phyloP scores from a whole-genome alignment of 2,113 vertebrate genomes.

The Muscicapa adusta region DNA sequence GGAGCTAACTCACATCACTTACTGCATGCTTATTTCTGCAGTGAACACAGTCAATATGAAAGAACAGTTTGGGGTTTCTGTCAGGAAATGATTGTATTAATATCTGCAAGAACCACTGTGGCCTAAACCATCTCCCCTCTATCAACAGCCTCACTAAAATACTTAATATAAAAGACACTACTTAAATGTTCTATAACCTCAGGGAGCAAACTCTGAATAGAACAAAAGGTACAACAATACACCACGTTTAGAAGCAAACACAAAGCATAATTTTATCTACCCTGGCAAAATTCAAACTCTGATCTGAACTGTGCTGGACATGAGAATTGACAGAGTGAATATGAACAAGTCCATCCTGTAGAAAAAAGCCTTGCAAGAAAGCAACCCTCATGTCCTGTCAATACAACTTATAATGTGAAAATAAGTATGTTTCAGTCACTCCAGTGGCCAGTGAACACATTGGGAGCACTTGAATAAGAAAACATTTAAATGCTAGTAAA shows the following conservation, averaged over 20 bases:
- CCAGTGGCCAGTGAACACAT: background rate
- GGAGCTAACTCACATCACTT: background rate
- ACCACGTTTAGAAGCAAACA: background rate
- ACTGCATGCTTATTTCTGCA: background rate
- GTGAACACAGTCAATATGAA: background rate
- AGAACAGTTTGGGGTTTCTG: background rate
- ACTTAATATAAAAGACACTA: background rate
- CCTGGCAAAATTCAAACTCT: background rate
- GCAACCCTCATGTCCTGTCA: rapidly evolving
- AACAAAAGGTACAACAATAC: background rate
- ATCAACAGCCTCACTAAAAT: background rate
- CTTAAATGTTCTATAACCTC: background rate
- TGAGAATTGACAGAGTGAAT: background rate
- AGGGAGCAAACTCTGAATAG: background rate
- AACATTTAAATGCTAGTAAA: background rate
- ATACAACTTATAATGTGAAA: background rate
- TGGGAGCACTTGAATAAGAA: background rate
- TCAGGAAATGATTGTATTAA: background rate
- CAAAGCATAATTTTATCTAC: background rate
- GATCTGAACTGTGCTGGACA: background rate
- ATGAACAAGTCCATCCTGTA: background rate
- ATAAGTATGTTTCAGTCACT: background rate
- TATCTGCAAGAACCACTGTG: background rate
- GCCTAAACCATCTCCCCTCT: background rate
- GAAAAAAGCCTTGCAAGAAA: background rate